Evolutionary conservation across 2,113 vertebrate genomes (phyloP).

Genomic region (Empidonax alnorum): DNA sequence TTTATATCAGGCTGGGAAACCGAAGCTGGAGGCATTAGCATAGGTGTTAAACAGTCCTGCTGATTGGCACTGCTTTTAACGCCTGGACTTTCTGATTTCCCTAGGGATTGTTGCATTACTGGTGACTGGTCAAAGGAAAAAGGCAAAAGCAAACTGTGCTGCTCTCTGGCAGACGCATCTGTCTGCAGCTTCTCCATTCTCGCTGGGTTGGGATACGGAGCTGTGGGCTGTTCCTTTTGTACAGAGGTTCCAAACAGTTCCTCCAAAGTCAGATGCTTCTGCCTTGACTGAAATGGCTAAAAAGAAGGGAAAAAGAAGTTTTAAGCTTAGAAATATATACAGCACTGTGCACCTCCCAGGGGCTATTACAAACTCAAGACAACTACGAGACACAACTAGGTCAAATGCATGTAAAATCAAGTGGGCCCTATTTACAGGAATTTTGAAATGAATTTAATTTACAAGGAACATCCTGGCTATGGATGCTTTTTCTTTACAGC

Average conservation of each 20-base stretch:
- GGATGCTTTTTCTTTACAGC: not conserved
- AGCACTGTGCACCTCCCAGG: not conserved
- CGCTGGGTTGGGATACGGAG: conserved; percentile 69
- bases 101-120: conserved; percentile 67
- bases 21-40: conserved; percentile 78
- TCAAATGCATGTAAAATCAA: not conserved
- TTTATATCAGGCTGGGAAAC: conserved; percentile 76
- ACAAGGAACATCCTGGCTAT: not conserved
- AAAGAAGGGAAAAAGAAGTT: conserved; percentile 25
- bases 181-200: conserved; percentile 71
- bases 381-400: not conserved
- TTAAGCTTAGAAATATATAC: not conserved
- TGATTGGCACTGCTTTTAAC: conserved; percentile 61
- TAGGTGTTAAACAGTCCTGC: conserved; percentile 67
- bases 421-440: not conserved
- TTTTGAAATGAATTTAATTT: not conserved
- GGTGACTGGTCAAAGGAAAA: conserved; percentile 80
- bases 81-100: conserved; percentile 71
- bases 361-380: not conserved
- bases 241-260: conserved; percentile 93
- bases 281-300: conserved; percentile 82
- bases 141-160: conserved; percentile 75
- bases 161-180: conserved; percentile 74
- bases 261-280: conserved; percentile 97
- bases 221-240: conserved; percentile 84